Evolutionary conservation across 1,140 invertebrate species (phyloP), one percentile per base, ranked within the genome.

Genomic region (Odontomachus brunneus): DNA sequence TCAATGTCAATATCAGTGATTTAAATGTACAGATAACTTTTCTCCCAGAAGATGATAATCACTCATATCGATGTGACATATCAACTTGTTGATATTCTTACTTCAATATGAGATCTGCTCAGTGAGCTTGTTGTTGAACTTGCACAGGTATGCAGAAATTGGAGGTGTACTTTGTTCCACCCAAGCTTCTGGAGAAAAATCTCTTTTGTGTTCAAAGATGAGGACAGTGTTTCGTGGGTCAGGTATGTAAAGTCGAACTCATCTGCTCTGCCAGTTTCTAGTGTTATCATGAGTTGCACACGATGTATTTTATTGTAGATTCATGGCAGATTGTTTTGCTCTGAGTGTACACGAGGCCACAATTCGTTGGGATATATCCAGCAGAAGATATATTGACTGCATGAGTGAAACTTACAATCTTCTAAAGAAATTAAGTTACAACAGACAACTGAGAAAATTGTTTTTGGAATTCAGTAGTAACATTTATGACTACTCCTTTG

Each of bases 131-230:
- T 53, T 38, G 44, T 81, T 33, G 22, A 24, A 71, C 81, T 86
- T 82, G 0, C 7, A 63, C 63, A 94, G 87, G 94, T 94, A 29
- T 96, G 96, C 89, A 95, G 93, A 92, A 94, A 95, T 91, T 96
- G 96, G 96, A 94, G 96, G 89, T 93, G 92, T 67, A 95, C 94
- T 78, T 92, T 96, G 33, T 96, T 95, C 89, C 95, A 96, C 90
- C 95, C 96, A 83, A 94, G 92, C 81, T 95, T 96, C 75, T 96
- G 95, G 96, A 94, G 94, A 78, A 93, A 94, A 92, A 94, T 94
- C 24, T 91, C 90, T 74, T 94, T 94, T 78, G 85, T 88, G 44
- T 86, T 94, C 63, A 92, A 90, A 82, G 92, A 95, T 81, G 87
- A 91, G 62, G 92, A 92, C 62, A 93, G 91, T 88, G 90, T 91